Evolutionary conservation across 2,888 invertebrate genomes (phyloP), one percentile per base, ranked within the genome.

Genomic region (Mythimna pallens): DNA sequence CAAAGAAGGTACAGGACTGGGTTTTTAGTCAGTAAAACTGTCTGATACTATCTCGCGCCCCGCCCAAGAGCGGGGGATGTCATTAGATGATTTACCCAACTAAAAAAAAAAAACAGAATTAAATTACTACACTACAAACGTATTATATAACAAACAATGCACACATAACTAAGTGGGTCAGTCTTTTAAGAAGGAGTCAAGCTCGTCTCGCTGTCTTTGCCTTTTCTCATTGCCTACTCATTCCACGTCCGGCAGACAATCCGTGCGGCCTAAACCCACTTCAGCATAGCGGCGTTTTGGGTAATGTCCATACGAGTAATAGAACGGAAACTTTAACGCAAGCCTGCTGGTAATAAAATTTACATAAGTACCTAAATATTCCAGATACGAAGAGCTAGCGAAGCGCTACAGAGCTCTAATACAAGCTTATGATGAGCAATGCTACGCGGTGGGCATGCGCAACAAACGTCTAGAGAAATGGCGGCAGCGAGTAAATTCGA

Each of bases 381-480:
- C 5, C 58, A 96, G 96, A 79, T 95, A 95, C 75, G 94, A 95
- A 86, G 94, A 95, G 74, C 84, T 96, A 50, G 92, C 92, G 5
- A 94, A 93, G 72, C 93, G 93, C 7, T 95, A 95, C 85, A 90
- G 91, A 72, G 78, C 90, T 0, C 88, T 96, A 0, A 84, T 94
- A 0, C 89, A 88, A 84, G 91, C 90, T 0, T 94, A 93, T 84
- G 90, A 94, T 52, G 91, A 92, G 30, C 92, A 92, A 34, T 91
- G 93, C 78, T 77, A 75, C 8, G 84, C 86, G 1, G 77, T 93
- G 1, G 82, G 74, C 30, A 66, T 85, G 2, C 89, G 92, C 4
- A 92, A 94, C 58, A 86, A 82, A 3, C 83, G 90, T 2, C 63
- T 95, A 40, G 73, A 82, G 9, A 86, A 87, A 4, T 81, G 94